Evolutionary conservation across 2,113 vertebrate genomes (phyloP).

Genomic region (Toxotes jaculatrix): DNA sequence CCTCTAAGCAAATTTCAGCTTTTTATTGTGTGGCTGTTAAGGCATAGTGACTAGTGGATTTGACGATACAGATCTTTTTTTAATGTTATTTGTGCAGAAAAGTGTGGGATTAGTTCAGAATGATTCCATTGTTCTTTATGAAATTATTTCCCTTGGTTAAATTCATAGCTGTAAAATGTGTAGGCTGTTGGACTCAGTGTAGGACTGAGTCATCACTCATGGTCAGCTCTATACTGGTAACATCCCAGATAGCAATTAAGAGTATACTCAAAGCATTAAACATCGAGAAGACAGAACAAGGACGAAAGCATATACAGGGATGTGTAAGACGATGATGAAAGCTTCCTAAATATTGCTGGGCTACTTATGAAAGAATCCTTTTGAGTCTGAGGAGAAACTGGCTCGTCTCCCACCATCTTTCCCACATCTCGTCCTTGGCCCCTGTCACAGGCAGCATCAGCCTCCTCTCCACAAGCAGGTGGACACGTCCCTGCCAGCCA

Average conservation of each 20-base stretch:
- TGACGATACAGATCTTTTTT: constrained; percentile 5
- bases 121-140: constrained; percentile 40
- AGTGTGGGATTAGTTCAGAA: constrained; percentile 23
- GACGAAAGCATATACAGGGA: constrained; percentile 17
- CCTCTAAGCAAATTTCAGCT: constrained; percentile 22
- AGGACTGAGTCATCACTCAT: constrained; percentile 49
- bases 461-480: constrained; percentile 63
- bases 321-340: constrained; percentile 44
- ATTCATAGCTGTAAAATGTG: constrained; percentile 44
- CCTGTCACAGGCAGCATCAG: constrained; percentile 38
- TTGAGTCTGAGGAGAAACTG: constrained; percentile 57
- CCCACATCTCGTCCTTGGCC: constrained; percentile 56
- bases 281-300: constrained; percentile 29
- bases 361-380: constrained; percentile 59
- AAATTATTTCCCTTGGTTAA: constrained; percentile 22
- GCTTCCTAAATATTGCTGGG: constrained; percentile 27
- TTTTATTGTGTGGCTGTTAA: not conserved
- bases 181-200: constrained; percentile 20
- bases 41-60: not conserved
- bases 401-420: constrained; percentile 46
- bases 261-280: constrained; percentile 16
- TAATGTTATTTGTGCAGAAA: constrained; percentile 21
- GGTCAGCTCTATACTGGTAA: constrained; percentile 21
- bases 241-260: constrained; percentile 50
- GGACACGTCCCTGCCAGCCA: constrained; percentile 61